Conservation (phyloP, 2,888 invertebrate species). For the Agrotis exclamationis region DNA sequence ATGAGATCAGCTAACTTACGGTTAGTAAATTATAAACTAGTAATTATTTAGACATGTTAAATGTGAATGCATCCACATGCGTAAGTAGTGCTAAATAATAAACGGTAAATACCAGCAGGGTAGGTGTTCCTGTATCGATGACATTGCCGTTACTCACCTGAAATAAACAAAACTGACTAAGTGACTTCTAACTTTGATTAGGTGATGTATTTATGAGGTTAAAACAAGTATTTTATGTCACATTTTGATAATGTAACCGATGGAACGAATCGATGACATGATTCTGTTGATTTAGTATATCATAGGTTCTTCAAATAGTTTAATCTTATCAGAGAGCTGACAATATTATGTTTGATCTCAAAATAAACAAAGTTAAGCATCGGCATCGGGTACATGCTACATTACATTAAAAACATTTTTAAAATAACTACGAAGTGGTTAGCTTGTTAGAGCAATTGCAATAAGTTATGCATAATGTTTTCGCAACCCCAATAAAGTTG, state of each 20-base stretch:
- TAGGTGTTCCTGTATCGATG: slow-evolving; percentile 90
- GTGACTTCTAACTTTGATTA: slow-evolving; percentile 52
- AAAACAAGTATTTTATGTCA: slow-evolving; percentile 7
- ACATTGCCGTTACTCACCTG: slow-evolving; percentile 92
- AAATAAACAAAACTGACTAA: slow-evolving; percentile 74
- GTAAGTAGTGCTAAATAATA: slow-evolving; percentile 71
- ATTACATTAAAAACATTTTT: slow-evolving; percentile 15
- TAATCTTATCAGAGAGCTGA: slow-evolving; percentile 51
- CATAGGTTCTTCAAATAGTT: slow-evolving; percentile 42
- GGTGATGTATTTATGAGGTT: not conserved
- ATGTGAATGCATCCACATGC: slow-evolving; percentile 73
- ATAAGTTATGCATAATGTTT: slow-evolving; percentile 30
- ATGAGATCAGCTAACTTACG: slow-evolving; percentile 63
- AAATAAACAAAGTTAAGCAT: slow-evolving; percentile 18
- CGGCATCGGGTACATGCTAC: slow-evolving; percentile 13
- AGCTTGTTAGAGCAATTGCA: slow-evolving; percentile 17
- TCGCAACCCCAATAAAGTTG: slow-evolving; percentile 41
- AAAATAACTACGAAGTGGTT: slow-evolving; percentile 10
- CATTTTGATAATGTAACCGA: slow-evolving; percentile 24
- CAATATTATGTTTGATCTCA: slow-evolving; percentile 28
- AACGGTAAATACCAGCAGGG: slow-evolving; percentile 88
- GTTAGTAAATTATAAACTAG: slow-evolving; percentile 64
- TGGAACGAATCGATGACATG: slow-evolving; percentile 27
- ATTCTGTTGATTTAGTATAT: slow-evolving; percentile 39
- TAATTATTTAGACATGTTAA: slow-evolving; percentile 51